phyloP scores from a whole-genome alignment of 2,888 invertebrate species.

The Luffia ferchaultella region DNA sequence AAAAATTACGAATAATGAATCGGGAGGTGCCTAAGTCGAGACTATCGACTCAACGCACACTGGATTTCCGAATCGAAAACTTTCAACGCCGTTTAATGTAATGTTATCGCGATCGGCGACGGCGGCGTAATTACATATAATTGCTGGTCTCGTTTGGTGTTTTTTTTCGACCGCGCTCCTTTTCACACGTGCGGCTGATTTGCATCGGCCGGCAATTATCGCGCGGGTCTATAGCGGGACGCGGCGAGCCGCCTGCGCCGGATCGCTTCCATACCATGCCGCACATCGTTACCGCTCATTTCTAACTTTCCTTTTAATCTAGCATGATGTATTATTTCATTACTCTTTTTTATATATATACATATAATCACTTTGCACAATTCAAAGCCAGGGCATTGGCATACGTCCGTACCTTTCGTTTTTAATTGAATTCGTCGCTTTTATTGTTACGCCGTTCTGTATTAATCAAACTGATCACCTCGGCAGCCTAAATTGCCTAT shows the following conservation, averaged over 20 bases:
- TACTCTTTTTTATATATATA: slow-evolving; percentile 33
- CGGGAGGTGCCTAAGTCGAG: too few relatives aligned
- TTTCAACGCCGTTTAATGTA: slow-evolving; percentile 61
- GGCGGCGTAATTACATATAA: slow-evolving; percentile 60
- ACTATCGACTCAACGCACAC: slow-evolving; percentile 20
- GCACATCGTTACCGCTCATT: slow-evolving; percentile 38
- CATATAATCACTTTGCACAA: slow-evolving; percentile 61
- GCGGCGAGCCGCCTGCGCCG: background rate
- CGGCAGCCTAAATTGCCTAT: slow-evolving; percentile 60
- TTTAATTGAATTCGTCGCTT: slow-evolving; percentile 61
- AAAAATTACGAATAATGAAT: too few relatives aligned
- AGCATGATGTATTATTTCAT: slow-evolving; percentile 64
- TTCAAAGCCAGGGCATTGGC: slow-evolving; percentile 93
- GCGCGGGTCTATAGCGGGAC: background rate
- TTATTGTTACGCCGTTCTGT: slow-evolving; percentile 58
- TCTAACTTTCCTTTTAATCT: slow-evolving; percentile 60
- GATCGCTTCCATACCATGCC: slow-evolving; percentile 13
- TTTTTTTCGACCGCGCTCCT: slow-evolving; percentile 46
- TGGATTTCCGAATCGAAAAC: slow-evolving; percentile 62
- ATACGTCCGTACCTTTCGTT: slow-evolving; percentile 62
- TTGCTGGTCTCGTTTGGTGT: slow-evolving; percentile 47
- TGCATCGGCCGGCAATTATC: slow-evolving; percentile 55
- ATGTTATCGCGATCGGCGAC: slow-evolving; percentile 57
- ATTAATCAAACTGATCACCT: slow-evolving; percentile 65
- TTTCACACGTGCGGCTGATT: slow-evolving; percentile 63